Conservation (phyloP, 2,888 invertebrate species). For the Apoda limacodes region DNA sequence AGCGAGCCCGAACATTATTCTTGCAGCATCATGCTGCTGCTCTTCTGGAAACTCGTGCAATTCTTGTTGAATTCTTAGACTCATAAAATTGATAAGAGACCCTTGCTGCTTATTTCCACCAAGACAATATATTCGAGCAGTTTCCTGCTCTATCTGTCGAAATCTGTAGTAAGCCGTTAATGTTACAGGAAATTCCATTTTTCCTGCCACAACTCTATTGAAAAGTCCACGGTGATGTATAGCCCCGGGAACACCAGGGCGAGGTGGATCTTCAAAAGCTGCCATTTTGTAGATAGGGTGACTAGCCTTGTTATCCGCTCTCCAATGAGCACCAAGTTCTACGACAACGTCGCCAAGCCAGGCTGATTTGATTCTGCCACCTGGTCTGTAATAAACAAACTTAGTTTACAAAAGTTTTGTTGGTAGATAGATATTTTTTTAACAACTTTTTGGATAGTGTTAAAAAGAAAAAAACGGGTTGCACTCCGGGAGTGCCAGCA, state of each 20-base stretch:
- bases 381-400: conserved; percentile 66
- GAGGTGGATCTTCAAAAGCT: conserved; percentile 72
- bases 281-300: conserved; percentile 74
- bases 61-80: conserved; percentile 75
- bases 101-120: conserved; percentile 73
- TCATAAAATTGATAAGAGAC: conserved; percentile 74
- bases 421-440: too few species aligned
- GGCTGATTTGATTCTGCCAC: conserved; percentile 81
- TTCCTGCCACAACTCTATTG: conserved; percentile 72
- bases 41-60: conserved; percentile 74
- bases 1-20: conserved; percentile 75
- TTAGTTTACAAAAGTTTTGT: too few species aligned
- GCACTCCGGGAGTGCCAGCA: too few species aligned
- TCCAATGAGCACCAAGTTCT: conserved; percentile 80
- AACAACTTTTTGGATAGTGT: too few species aligned
- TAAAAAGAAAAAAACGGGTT: too few species aligned
- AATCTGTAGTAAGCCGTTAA: conserved; percentile 74
- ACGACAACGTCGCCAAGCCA: conserved; percentile 82
- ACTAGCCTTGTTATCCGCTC: conserved; percentile 55
- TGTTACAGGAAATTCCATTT: conserved; percentile 70
- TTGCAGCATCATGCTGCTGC: conserved; percentile 74
- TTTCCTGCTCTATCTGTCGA: conserved; percentile 75
- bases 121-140: conserved; percentile 70
- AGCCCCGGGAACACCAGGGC: conserved; percentile 59
- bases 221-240: conserved; percentile 69